Conservation (phyloP, 2,113 vertebrate species). For the Calonectris borealis region DNA sequence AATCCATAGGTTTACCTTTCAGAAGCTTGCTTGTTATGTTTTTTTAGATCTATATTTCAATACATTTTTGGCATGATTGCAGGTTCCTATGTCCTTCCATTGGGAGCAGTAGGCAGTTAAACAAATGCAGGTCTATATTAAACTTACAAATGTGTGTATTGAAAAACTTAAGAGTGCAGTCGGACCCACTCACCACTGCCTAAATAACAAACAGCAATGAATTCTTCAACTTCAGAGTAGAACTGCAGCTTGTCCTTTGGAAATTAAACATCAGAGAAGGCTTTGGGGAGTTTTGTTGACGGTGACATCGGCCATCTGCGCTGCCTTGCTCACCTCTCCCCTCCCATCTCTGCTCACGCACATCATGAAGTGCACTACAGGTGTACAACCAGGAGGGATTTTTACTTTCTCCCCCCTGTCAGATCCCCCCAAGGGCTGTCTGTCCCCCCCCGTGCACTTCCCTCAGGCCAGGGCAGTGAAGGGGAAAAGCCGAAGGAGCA, state of each 20-base stretch:
- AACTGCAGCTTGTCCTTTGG: neutral
- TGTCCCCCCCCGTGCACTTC: neutral
- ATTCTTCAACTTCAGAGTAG: neutral
- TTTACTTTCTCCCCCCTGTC: neutral
- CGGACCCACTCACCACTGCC: neutral
- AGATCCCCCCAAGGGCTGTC: neutral
- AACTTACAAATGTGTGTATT: neutral
- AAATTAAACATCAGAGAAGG: neutral
- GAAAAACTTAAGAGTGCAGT: neutral
- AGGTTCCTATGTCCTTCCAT: neutral
- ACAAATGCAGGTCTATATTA: neutral
- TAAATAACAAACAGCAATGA: neutral
- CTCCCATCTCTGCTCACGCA: neutral
- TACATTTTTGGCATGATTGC: neutral
- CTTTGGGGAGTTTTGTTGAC: neutral
- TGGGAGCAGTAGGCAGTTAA: neutral
- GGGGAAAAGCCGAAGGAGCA: neutral
- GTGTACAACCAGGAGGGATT: neutral
- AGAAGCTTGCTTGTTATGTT: neutral
- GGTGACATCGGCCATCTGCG: fast-evolving
- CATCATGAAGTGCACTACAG: neutral
- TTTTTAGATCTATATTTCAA: neutral
- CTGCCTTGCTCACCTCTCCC: neutral
- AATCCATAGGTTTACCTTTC: neutral
- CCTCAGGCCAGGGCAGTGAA: neutral